Evolutionary conservation across 92 coral and sea anemone species (phyloP).

Genomic region (Palythoa grandis): DNA sequence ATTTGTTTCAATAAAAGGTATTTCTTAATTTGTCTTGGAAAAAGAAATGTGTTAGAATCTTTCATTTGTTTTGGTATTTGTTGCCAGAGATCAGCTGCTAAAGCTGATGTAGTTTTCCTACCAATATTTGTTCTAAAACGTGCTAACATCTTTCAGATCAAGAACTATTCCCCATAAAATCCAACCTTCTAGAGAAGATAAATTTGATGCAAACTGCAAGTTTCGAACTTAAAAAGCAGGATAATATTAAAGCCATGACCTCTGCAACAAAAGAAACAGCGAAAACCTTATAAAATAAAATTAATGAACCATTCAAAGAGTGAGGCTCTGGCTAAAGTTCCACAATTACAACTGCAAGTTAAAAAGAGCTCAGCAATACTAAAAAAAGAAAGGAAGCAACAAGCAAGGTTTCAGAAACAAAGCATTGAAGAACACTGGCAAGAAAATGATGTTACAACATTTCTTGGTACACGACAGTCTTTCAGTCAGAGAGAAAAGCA

Average conservation of each 20-base stretch:
- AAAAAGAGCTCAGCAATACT: constrained; percentile 28
- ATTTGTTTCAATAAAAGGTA: no score
- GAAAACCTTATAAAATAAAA: constrained; percentile 24
- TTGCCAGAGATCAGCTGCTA: no score
- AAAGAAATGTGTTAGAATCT: no score
- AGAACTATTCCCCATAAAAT: constrained; percentile 1
- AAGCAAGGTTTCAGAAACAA: constrained; percentile 27
- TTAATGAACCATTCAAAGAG: constrained; percentile 36
- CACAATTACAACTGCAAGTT: constrained; percentile 22
- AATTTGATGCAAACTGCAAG: constrained; percentile 7
- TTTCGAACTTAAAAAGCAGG: constrained; percentile 14
- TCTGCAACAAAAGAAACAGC: constrained; percentile 40
- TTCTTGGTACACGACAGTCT: constrained; percentile 36
- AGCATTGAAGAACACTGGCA: constrained; percentile 50
- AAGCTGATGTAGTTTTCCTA: no score
- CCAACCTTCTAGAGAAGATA: constrained; percentile 15
- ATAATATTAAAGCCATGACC: constrained; percentile 6
- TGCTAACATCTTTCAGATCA: no score
- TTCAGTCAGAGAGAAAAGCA: constrained; percentile 30
- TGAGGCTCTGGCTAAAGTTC: constrained; percentile 46
- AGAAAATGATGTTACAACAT: constrained; percentile 33
- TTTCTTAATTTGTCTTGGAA: no score
- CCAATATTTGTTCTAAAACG: no score
- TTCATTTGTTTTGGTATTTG: no score
- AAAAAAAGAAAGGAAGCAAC: constrained; percentile 37